Base-by-base conservation (phyloP, 2,888 invertebrate genomes). In the Pristionchus mayeri region DNA sequence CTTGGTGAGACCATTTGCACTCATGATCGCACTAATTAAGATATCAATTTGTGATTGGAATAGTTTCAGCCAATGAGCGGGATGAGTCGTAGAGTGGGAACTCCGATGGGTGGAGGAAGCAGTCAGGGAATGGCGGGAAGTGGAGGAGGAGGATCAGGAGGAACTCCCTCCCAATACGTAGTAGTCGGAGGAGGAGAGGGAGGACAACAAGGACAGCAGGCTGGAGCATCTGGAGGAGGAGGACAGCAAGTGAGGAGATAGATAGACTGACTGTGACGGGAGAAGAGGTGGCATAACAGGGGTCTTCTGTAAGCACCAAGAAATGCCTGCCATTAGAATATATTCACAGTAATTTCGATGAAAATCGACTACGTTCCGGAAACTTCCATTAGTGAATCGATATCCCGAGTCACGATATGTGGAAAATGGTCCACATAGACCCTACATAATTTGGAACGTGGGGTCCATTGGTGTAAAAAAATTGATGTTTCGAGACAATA, bases 41-140 rank as follows among this genome's bases (percentile, higher is more conserved):
- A 57, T 57, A 44, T 44, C 7, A 44, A 44, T 57, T 21, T 7
- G 54, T 16, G 18, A 44, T 57, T 57, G 34, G 4, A 16, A 1
- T 40, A 9, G 18, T 71, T 71, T 37, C 67, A 71, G 67, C 67
- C 44, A 44, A 71, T 71, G 67, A 13, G 40, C 4, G 63, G 63
- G 34, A 40, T 71, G 67, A 40, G 40, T 71, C 67, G 67, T 71
- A 21, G 67, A 71, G 67, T 71, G 37, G 67, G 67, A 40, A 37
- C 67, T 40, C 40, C 67, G 3, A n/a, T 71, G 37, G 67, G 67
- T 40, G 63, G 63, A 63, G 63, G 34, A 34, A 24, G 67, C 37
- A 24, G 18, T 30, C 30, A 30, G 18, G 60, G 60, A 63, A 63
- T 63, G 60, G 34, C 34, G 60, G 60, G 60, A 40, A 71, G 67